Percentiles rank a stretch among this genome's conserved stretches.
These are phyloP conservation scores for Passerina amoena DNA, from an alignment of 2,113 vertebrate species.

Conservation along the genomic window DNA sequence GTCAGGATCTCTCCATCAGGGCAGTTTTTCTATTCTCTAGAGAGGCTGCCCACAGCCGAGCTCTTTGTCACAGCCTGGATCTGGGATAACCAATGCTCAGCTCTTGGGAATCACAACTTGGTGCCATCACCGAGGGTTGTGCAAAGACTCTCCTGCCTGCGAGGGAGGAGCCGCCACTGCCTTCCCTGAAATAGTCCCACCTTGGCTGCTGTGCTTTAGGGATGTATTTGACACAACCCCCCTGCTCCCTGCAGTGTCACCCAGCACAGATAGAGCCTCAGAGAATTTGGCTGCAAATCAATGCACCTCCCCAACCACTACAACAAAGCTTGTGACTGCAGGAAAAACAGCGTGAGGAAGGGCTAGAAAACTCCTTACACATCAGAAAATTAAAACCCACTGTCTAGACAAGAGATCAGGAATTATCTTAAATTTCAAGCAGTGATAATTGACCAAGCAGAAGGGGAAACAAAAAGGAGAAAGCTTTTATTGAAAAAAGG, in stretches of 20 bases:
- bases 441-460: not conserved
- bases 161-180: not conserved
- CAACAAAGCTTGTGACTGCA: not conserved
- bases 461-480: not conserved
- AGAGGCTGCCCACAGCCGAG: not conserved
- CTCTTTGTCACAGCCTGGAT: not conserved
- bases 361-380: not conserved
- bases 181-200: not conserved
- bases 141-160: not conserved
- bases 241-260: not conserved
- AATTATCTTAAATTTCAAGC: constrained; percentile 15
- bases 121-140: not conserved
- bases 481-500: not conserved
- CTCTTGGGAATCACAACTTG: not conserved
- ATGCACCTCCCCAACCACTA: not conserved
- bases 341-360: not conserved
- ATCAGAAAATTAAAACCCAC: constrained; percentile 13
- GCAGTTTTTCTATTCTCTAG: not conserved
- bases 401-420: constrained; percentile 31
- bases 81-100: not conserved
- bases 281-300: not conserved
- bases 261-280: not conserved
- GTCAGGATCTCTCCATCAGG: not conserved
- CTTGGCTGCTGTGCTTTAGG: not conserved
- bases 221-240: not conserved